Evolutionary conservation across 1,140 invertebrate genomes (phyloP).

Genomic region (Ceratina japonica): DNA sequence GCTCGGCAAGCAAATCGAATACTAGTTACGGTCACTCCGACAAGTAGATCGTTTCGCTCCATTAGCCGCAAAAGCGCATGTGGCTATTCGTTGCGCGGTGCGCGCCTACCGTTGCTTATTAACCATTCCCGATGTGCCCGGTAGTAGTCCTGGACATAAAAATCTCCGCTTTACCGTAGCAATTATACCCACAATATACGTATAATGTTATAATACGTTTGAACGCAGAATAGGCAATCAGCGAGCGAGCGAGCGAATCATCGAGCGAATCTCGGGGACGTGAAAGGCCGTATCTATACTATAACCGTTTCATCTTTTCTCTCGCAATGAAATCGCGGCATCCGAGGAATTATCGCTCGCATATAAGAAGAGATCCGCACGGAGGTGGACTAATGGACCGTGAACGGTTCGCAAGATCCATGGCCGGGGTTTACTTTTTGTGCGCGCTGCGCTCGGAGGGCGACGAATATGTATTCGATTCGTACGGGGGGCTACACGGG

Average conservation of each 20-base stretch:
- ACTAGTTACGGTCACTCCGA: neutral
- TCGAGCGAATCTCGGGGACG: no score
- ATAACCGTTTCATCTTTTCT: no score
- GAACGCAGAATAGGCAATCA: no score
- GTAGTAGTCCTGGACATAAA: no score
- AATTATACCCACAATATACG: no score
- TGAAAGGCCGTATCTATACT: no score
- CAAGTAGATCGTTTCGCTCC: slow-evolving; percentile 53
- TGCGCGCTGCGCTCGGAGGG: neutral
- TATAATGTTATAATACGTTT: no score
- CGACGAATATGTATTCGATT: slow-evolving; percentile 6
- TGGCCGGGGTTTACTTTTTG: slow-evolving; percentile 1
- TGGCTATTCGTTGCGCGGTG: slow-evolving; percentile 38
- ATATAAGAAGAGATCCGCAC: slow-evolving; percentile 5
- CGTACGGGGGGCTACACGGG: slow-evolving; percentile 1
- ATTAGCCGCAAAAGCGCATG: slow-evolving; percentile 54
- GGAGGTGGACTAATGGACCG: slow-evolving; percentile 8
- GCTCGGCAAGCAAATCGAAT: slow-evolving; percentile 24
- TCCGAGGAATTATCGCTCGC: neutral
- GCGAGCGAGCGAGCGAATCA: no score
- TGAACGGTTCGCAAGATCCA: neutral
- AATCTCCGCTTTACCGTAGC: no score
- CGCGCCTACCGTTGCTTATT: slow-evolving; percentile 37
- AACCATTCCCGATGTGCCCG: neutral
- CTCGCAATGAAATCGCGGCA: no score